Evolutionary conservation across 2,888 invertebrate species (phyloP).

Genomic region (Lithophane leautieri): DNA sequence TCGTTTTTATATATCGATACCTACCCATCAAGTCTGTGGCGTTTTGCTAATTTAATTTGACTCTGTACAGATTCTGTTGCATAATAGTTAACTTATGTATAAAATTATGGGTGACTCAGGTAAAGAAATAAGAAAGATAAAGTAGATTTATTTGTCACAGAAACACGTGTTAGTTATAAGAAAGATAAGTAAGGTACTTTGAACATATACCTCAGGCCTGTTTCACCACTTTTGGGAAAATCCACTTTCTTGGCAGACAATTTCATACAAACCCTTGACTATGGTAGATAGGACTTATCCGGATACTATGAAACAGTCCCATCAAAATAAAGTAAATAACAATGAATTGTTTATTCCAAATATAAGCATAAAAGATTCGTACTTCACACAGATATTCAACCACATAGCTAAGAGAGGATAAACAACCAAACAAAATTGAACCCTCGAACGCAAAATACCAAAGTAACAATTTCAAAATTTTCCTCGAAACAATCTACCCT

Average conservation of each 20-base stretch:
- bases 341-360: background rate
- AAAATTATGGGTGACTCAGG: too few species aligned
- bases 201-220: too few species aligned
- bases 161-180: background rate
- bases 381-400: background rate
- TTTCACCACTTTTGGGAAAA: background rate
- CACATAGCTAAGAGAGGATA: background rate
- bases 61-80: too few species aligned
- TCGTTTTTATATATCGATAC: too few species aligned
- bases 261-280: background rate
- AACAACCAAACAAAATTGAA: background rate
- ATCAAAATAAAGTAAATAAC: background rate
- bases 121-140: background rate
- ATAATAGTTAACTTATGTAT: too few species aligned
- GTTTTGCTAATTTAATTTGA: too few species aligned
- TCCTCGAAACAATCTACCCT: background rate
- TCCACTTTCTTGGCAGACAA: background rate
- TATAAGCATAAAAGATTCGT: background rate
- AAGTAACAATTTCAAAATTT: constrained; percentile 16
- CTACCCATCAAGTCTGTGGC: too few species aligned
- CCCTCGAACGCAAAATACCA: background rate
- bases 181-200: background rate
- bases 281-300: background rate
- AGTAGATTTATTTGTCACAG: background rate
- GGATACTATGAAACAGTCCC: background rate